Percentiles rank a stretch among this genome's conserved stretches.
These are phyloP conservation scores for Pteruthius melanotis DNA, from an alignment of 2,113 vertebrate species.

Conservation along the genomic window DNA sequence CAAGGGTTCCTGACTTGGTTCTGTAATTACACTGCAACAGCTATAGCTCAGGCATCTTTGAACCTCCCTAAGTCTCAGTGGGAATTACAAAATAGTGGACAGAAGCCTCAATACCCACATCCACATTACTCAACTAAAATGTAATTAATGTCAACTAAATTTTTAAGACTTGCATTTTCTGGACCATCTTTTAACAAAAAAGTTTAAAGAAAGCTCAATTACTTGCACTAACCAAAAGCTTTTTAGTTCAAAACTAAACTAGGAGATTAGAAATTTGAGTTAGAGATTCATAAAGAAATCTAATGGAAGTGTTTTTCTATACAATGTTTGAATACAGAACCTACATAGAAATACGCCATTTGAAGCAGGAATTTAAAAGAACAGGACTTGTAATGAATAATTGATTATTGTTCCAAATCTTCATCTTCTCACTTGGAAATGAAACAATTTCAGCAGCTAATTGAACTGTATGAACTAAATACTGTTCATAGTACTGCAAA, in stretches of 20 bases:
- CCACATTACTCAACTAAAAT: neutral
- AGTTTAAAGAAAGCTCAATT: neutral
- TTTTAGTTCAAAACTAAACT: neutral
- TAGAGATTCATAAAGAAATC: neutral
- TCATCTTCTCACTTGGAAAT: neutral
- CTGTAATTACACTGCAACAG: neutral
- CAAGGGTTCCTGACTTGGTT: neutral
- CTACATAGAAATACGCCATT: neutral
- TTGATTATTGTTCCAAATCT: neutral
- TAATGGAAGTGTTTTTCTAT: neutral
- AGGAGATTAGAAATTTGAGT: neutral
- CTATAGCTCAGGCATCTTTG: neutral
- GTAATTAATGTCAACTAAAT: neutral
- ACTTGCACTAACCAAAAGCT: neutral
- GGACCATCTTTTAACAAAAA: neutral
- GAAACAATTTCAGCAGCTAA: neutral
- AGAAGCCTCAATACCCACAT: neutral
- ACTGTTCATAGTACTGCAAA: neutral
- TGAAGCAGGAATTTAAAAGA: neutral
- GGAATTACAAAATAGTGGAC: neutral
- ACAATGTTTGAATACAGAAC: neutral
- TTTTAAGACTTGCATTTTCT: neutral
- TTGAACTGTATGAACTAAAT: neutral
- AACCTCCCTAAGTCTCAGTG: neutral
- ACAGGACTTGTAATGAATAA: neutral